Percentiles rank a stretch among this genome's conserved stretches.
phyloP scores from a whole-genome alignment of 2,797 vertebrate genomes.

The Rhyacichthys aspro region DNA sequence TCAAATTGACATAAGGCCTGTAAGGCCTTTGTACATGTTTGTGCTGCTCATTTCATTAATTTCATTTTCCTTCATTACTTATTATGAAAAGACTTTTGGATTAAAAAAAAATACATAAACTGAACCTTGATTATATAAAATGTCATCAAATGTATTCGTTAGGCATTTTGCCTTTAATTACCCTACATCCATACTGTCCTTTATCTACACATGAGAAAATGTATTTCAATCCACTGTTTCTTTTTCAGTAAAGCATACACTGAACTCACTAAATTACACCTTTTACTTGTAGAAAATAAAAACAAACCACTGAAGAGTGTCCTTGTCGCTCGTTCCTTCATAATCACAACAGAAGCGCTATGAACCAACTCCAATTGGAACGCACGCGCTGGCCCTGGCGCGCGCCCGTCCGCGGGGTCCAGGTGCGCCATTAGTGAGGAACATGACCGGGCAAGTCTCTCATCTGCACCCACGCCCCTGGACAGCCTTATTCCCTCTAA shows the following conservation, averaged over 20 bases:
- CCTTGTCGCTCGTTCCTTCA: constrained; percentile 50
- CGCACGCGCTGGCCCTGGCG: constrained; percentile 49
- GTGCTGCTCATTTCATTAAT: background rate
- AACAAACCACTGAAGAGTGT: constrained; percentile 34
- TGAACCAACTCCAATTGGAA: constrained; percentile 19
- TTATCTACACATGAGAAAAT: background rate
- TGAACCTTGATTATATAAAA: no score
- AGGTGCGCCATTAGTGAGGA: constrained; percentile 78
- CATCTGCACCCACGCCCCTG: constrained; percentile 67
- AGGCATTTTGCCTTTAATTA: background rate
- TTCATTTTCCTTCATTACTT: background rate
- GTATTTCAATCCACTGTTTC: no score
- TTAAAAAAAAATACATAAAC: no score
- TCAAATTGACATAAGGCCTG: constrained; percentile 1
- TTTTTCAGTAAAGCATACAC: no score
- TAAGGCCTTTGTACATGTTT: constrained; percentile 1
- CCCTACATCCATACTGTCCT: no score
- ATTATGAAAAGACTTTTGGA: no score
- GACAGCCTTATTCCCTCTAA: constrained; percentile 63
- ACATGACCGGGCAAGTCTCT: constrained; percentile 76
- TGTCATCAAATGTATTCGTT: no score
- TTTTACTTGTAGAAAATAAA: no score
- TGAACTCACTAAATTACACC: no score
- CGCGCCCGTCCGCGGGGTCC: constrained; percentile 68
- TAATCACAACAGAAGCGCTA: constrained; percentile 18